Conservation (phyloP, 2,888 invertebrate genomes). For the Lycia hirtaria region DNA sequence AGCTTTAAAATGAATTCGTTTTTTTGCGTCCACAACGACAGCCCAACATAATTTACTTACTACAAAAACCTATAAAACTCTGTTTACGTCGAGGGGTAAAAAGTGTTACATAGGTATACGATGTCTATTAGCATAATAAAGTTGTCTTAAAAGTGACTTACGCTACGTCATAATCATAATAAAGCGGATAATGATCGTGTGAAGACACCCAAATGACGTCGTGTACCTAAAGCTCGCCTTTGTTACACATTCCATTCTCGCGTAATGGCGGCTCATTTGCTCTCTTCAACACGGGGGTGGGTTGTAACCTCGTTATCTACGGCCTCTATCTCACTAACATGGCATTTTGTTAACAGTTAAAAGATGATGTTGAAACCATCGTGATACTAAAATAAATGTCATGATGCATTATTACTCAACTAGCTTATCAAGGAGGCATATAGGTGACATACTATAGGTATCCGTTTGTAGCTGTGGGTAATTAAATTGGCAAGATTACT, state of each 20-base stretch:
- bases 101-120: too few species aligned
- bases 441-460: too few species aligned
- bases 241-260: slow-evolving; percentile 29
- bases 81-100: too few species aligned
- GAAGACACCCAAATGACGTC: slow-evolving; percentile 22
- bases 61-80: too few species aligned
- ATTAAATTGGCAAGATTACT: too few species aligned
- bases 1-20: too few species aligned
- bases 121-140: slow-evolving; percentile 21
- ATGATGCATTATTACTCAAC: too few species aligned
- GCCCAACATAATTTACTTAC: too few species aligned
- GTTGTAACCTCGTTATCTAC: slow-evolving; percentile 8
- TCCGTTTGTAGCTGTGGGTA: too few species aligned
- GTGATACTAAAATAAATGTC: background rate
- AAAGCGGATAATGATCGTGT: slow-evolving; percentile 36
- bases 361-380: background rate
- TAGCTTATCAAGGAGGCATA: too few species aligned
- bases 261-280: slow-evolving; percentile 28
- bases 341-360: background rate
- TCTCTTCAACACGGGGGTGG: slow-evolving; percentile 21
- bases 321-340: slow-evolving; percentile 6
- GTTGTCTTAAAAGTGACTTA: slow-evolving; percentile 45
- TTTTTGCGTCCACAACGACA: too few species aligned
- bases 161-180: slow-evolving; percentile 49
- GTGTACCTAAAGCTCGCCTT: slow-evolving; percentile 23